Evolutionary conservation across 2,797 vertebrate genomes (phyloP).

Genomic region (Coranthus polyacanthus): DNA sequence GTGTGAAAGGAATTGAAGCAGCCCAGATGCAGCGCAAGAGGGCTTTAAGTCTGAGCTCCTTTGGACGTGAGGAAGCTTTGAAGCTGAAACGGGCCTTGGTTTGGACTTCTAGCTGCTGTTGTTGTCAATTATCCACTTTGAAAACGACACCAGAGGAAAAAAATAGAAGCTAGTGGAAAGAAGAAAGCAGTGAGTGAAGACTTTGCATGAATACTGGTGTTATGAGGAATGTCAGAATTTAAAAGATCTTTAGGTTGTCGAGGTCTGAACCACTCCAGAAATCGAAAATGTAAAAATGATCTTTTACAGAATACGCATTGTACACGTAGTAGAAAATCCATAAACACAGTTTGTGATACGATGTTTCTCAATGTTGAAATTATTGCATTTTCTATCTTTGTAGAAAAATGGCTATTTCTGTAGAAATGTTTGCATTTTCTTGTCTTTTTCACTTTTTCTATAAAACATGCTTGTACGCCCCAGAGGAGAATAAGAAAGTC

Average conservation of each 20-base stretch:
- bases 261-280: constrained; percentile 10
- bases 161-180: constrained; percentile 31
- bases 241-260: constrained; percentile 12
- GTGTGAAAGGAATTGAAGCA: constrained; percentile 74
- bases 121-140: constrained; percentile 79
- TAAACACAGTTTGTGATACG: too few species aligned
- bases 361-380: constrained; percentile 26
- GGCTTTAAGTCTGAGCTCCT: constrained; percentile 77
- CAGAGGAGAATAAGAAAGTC: constrained; percentile 36
- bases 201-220: constrained; percentile 24
- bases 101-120: constrained; percentile 73
- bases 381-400: constrained; percentile 39
- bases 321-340: too few species aligned
- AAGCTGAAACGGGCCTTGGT: constrained; percentile 69
- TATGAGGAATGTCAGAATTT: constrained; percentile 23
- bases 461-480: constrained; percentile 18
- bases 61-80: constrained; percentile 73
- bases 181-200: constrained; percentile 47
- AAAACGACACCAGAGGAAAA: constrained; percentile 58
- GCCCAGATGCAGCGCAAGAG: constrained; percentile 57
- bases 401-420: constrained; percentile 33
- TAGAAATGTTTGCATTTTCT: constrained; percentile 20
- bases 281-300: too few species aligned
- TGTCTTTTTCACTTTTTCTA: constrained; percentile 13
- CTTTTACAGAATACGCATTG: too few species aligned